These are phyloP conservation scores for Allobates femoralis DNA, from an alignment of 2,797 vertebrate genomes.

Conservation along the genomic window DNA sequence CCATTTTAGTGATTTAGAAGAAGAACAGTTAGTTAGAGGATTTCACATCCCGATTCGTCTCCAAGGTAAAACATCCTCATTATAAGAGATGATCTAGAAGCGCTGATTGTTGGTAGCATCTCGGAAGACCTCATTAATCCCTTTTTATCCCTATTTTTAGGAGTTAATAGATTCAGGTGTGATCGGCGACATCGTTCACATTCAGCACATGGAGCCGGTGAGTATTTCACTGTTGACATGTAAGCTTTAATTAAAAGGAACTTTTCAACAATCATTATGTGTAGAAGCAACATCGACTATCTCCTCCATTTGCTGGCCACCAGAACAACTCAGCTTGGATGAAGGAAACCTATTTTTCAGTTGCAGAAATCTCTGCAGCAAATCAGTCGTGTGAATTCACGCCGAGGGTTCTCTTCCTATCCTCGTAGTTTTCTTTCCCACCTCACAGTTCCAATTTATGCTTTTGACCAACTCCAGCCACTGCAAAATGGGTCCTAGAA, in stretches of 20 bases:
- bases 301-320: too few relatives aligned
- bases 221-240: constrained; percentile 56
- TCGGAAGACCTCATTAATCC: background rate
- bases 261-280: background rate
- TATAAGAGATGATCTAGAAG: background rate
- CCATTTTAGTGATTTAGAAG: background rate
- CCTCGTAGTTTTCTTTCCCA: background rate
- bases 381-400: too few relatives aligned
- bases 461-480: background rate
- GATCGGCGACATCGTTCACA: constrained; percentile 82
- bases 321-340: too few relatives aligned
- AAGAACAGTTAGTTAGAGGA: background rate
- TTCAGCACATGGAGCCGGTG: constrained; percentile 87
- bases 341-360: too few relatives aligned
- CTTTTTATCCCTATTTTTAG: constrained; percentile 66
- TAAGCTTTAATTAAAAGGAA: background rate
- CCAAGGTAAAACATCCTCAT: background rate
- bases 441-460: background rate
- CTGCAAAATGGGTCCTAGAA: background rate
- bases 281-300: background rate
- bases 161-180: constrained; percentile 78
- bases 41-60: background rate
- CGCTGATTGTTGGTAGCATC: background rate
- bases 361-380: too few relatives aligned
- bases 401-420: too few relatives aligned